Percentiles rank a stretch among this genome's conserved stretches.
phyloP scores from a whole-genome alignment of 2,113 vertebrate genomes.

The Cryptotis parvus region DNA sequence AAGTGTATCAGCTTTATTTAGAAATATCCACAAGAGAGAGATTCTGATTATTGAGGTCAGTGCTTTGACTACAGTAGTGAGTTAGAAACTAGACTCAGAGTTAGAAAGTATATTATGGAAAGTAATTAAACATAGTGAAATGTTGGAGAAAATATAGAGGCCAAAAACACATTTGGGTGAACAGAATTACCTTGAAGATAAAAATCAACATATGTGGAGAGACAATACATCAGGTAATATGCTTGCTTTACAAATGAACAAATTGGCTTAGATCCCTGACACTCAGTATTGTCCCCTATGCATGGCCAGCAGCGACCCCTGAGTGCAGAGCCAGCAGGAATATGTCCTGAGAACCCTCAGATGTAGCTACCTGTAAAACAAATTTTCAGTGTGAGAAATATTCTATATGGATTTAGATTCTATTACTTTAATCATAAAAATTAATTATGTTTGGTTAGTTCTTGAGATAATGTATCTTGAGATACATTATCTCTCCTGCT shows the following conservation, averaged over 20 bases:
- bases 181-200: no score
- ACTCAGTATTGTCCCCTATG: no score
- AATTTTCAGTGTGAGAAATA: no score
- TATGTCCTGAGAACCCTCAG: no score
- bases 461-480: not conserved
- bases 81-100: slow-evolving; percentile 66
- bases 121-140: slow-evolving; percentile 78
- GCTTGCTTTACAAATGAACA: no score
- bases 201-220: not conserved
- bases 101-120: slow-evolving; percentile 60
- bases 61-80: slow-evolving; percentile 65
- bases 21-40: slow-evolving; percentile 76
- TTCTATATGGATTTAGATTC: no score
- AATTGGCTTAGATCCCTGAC: no score
- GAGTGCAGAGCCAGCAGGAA: no score
- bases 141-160: slow-evolving; percentile 56
- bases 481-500: not conserved
- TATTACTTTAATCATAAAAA: no score
- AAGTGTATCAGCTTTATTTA: slow-evolving; percentile 79
- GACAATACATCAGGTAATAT: not conserved
- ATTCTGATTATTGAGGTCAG: slow-evolving; percentile 78
- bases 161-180: not conserved
- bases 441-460: no score
- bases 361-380: no score
- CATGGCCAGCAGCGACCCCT: no score